Percentiles rank a stretch among this genome's conserved stretches.
phyloP scores from a whole-genome alignment of 1,140 invertebrate species.

The Drosophila orosa region DNA sequence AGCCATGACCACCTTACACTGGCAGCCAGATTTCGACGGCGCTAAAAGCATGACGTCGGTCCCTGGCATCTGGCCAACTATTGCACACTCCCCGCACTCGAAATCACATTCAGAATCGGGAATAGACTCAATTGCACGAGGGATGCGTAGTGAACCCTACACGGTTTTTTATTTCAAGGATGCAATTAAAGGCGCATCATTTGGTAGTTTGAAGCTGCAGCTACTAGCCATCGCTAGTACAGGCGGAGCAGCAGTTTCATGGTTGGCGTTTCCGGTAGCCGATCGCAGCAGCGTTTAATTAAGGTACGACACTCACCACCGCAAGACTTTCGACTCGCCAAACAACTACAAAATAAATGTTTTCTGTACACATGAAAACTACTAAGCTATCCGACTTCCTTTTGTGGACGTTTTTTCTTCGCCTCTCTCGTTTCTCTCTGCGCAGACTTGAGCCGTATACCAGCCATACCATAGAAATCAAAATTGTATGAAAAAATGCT shows the following conservation, averaged over 20 bases:
- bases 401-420: constrained; percentile 31
- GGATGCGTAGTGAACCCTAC: neutral
- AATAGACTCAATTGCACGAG: neutral
- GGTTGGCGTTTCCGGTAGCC: constrained; percentile 52
- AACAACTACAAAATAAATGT: constrained; percentile 17
- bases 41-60: constrained; percentile 69
- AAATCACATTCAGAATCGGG: constrained; percentile 8
- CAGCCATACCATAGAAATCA: constrained; percentile 74
- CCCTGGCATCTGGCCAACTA: constrained; percentile 62
- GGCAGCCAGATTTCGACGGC: constrained; percentile 53
- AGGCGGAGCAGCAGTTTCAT: constrained; percentile 26
- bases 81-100: constrained; percentile 39
- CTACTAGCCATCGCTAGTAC: constrained; percentile 10
- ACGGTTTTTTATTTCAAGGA: constrained; percentile 5
- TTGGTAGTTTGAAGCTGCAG: neutral
- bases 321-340: constrained; percentile 27
- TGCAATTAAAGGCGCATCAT: constrained; percentile 22
- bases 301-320: constrained; percentile 49
- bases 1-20: constrained; percentile 67
- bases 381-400: constrained; percentile 50
- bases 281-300: constrained; percentile 55
- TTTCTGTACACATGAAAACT: constrained; percentile 33
- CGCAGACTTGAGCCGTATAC: constrained; percentile 22
- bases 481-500: constrained; percentile 55
- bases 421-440: constrained; percentile 16